phyloP scores from a whole-genome alignment of 2,888 invertebrate genomes.

The Pachliopta kotzebuea region DNA sequence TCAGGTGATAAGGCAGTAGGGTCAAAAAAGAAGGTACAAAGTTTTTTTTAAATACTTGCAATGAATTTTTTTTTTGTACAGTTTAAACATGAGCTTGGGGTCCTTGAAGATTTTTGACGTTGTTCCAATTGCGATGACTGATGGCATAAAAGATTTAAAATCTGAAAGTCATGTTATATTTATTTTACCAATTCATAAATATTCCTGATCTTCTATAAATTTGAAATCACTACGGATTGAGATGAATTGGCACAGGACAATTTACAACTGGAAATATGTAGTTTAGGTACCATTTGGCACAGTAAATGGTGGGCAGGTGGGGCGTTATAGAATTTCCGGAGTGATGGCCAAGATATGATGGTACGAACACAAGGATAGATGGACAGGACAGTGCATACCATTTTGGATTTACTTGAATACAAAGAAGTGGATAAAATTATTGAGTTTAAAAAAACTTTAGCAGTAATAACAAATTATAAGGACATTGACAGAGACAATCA shows the following conservation, averaged over 20 bases:
- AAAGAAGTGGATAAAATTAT: not conserved
- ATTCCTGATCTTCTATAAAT: no score
- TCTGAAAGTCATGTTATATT: no score
- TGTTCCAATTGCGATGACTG: no score
- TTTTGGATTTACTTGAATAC: not conserved
- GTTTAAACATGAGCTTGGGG: no score
- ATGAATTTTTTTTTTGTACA: no score
- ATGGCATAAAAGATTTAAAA: no score
- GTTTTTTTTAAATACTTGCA: no score
- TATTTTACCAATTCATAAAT: no score
- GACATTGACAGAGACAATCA: no score
- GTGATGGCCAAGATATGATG: constrained; percentile 20
- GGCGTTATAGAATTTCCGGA: constrained; percentile 17
- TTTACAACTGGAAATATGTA: constrained; percentile 19
- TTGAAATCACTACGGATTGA: not conserved
- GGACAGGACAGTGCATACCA: not conserved
- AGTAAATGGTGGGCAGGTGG: constrained; percentile 18
- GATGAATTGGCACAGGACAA: constrained; percentile 12
- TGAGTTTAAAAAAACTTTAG: not conserved
- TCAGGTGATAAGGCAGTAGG: no score
- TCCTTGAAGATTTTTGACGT: no score
- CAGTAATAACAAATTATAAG: not conserved
- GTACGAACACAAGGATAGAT: constrained; percentile 1
- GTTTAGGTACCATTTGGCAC: constrained; percentile 14
- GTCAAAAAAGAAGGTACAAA: no score